Evolutionary conservation across 1,140 invertebrate genomes (phyloP).

Genomic region (Lordiphosa collinella): DNA sequence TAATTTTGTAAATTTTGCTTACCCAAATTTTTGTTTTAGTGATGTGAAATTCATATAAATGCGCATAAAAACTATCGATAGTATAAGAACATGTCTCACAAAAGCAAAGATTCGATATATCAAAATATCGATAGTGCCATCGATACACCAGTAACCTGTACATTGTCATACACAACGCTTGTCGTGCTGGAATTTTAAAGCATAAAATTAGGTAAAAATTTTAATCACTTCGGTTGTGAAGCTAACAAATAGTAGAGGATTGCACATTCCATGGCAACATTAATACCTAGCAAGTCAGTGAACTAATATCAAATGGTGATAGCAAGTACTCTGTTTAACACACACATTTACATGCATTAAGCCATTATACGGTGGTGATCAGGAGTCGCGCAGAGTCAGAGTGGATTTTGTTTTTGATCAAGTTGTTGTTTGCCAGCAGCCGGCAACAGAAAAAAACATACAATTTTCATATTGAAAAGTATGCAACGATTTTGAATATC

Average conservation of each 20-base stretch:
- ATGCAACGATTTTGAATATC: slow-evolving; percentile 57
- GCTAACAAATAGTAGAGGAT: not conserved
- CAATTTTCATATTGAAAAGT: slow-evolving; percentile 59
- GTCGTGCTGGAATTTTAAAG: slow-evolving; percentile 50
- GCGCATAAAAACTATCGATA: no score
- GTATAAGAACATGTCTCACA: no score
- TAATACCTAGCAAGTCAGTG: not conserved
- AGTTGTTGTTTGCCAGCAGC: slow-evolving; percentile 9
- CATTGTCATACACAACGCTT: slow-evolving; percentile 10
- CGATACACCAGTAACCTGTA: slow-evolving; percentile 7
- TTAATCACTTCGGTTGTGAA: slow-evolving; percentile 6
- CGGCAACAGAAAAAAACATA: slow-evolving; percentile 38
- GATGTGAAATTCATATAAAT: no score
- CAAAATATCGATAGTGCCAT: no score
- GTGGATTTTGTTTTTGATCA: not conserved
- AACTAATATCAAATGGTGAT: no score
- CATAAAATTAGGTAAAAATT: slow-evolving; percentile 46
- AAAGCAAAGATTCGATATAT: no score
- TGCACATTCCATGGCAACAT: not conserved
- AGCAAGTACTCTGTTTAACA: not conserved
- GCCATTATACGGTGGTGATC: no score
- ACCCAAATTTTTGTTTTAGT: no score
- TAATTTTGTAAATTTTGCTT: no score
- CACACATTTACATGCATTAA: not conserved
- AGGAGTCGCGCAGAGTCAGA: not conserved